Conservation (phyloP, 2,113 vertebrate species). For the Electrona antarctica region DNA sequence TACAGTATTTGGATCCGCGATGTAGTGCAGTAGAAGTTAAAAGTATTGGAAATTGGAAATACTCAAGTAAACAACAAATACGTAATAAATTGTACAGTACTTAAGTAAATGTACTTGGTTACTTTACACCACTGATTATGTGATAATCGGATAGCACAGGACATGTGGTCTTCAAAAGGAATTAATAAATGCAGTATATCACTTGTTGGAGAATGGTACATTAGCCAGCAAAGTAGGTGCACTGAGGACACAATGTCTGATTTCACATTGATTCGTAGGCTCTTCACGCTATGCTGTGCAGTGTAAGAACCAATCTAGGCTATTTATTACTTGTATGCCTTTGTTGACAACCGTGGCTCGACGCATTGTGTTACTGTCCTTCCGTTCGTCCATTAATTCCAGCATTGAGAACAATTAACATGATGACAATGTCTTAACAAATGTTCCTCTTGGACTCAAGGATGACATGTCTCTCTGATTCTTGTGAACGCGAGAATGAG, state of each 20-base stretch:
- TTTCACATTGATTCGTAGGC: background rate
- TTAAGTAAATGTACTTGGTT: background rate
- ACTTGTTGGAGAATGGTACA: background rate
- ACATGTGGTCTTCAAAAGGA: background rate
- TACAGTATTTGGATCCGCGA: background rate
- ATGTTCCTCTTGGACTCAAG: too few relatives aligned
- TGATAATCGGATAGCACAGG: background rate
- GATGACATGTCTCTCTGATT: too few relatives aligned
- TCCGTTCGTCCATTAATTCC: background rate
- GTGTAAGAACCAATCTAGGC: slow-evolving; percentile 47
- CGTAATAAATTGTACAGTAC: slow-evolving; percentile 36
- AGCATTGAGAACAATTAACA: background rate
- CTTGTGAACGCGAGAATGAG: too few relatives aligned
- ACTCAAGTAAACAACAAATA: slow-evolving; percentile 17
- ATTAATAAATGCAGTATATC: too few relatives aligned
- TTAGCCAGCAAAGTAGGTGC: background rate
- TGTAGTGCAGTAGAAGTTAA: background rate
- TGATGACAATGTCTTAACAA: too few relatives aligned
- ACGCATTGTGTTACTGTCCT: background rate
- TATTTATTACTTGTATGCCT: slow-evolving; percentile 17
- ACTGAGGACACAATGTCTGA: background rate
- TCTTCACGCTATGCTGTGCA: background rate
- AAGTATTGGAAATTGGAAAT: slow-evolving; percentile 21
- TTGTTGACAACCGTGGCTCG: background rate
- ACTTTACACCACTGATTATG: background rate